phyloP scores from a whole-genome alignment of 2,888 invertebrate species.

The Trachelus troglodyta region DNA sequence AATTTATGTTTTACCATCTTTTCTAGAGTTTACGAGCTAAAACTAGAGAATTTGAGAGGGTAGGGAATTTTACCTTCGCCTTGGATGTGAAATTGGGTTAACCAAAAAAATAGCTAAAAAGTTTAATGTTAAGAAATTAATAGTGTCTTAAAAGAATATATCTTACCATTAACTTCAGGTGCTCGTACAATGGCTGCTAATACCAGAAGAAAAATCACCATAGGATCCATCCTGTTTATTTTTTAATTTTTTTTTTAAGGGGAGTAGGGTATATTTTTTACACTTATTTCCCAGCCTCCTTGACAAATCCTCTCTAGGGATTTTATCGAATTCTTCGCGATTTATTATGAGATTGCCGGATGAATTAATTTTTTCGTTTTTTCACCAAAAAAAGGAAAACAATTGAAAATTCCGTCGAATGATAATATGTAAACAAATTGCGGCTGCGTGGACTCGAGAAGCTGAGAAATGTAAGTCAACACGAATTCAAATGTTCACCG shows the following conservation, averaged over 20 bases:
- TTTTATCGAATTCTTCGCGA: neutral
- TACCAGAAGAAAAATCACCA: neutral
- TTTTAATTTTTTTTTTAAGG: neutral
- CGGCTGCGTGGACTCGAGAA: neutral
- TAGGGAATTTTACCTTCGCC: neutral
- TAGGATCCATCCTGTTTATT: neutral
- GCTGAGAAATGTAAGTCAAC: neutral
- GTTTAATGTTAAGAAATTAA: neutral
- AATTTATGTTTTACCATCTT: neutral
- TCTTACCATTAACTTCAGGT: neutral
- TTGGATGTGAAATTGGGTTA: neutral
- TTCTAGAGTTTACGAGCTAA: neutral
- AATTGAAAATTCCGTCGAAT: neutral
- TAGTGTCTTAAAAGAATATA: neutral
- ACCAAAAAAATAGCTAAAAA: neutral
- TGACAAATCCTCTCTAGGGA: neutral
- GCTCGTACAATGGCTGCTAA: neutral
- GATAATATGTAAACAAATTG: neutral
- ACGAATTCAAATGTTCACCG: neutral
- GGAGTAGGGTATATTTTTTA: neutral
- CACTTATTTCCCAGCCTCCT: neutral
- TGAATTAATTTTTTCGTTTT: too few species aligned
- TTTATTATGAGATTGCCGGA: neutral
- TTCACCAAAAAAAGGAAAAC: neutral
- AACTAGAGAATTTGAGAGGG: neutral